phyloP scores from a whole-genome alignment of 2,113 vertebrate genomes.

The Catharus minimus region DNA sequence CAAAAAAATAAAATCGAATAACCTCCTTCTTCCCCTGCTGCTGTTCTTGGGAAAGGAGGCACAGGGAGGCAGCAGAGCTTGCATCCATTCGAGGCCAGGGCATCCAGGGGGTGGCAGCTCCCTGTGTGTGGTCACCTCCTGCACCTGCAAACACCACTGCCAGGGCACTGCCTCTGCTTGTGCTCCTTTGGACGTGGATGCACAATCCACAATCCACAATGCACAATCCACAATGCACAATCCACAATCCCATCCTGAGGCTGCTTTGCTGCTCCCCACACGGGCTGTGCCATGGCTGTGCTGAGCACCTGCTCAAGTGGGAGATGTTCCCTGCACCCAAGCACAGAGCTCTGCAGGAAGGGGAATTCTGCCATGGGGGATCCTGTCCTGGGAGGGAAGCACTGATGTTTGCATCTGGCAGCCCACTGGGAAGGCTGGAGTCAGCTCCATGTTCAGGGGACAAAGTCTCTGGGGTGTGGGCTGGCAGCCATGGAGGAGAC shows the following conservation, averaged over 20 bases:
- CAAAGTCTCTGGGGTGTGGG: background rate
- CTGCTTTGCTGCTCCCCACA: background rate
- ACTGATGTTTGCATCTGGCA: background rate
- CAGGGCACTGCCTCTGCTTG: background rate
- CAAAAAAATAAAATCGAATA: background rate
- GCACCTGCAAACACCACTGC: background rate
- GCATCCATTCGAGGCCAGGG: accelerated
- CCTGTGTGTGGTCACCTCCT: background rate
- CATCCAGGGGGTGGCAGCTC: background rate
- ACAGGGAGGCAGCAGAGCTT: background rate
- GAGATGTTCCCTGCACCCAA: background rate
- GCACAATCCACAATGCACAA: too few relatives aligned
- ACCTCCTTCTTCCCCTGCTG: background rate
- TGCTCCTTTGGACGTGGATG: background rate
- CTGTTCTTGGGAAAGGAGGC: background rate
- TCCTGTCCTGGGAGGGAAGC: background rate
- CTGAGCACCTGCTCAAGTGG: background rate
- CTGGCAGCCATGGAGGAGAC: background rate
- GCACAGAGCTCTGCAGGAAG: background rate
- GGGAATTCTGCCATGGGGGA: background rate
- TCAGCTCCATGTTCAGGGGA: background rate
- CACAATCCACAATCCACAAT: background rate
- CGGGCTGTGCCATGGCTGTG: accelerated
- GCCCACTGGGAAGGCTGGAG: background rate
- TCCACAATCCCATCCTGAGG: background rate